Percentiles rank a stretch among this genome's conserved stretches.
Evolutionary conservation across 2,113 vertebrate genomes (phyloP).

Genomic region (Stegostoma tigrinum): DNA sequence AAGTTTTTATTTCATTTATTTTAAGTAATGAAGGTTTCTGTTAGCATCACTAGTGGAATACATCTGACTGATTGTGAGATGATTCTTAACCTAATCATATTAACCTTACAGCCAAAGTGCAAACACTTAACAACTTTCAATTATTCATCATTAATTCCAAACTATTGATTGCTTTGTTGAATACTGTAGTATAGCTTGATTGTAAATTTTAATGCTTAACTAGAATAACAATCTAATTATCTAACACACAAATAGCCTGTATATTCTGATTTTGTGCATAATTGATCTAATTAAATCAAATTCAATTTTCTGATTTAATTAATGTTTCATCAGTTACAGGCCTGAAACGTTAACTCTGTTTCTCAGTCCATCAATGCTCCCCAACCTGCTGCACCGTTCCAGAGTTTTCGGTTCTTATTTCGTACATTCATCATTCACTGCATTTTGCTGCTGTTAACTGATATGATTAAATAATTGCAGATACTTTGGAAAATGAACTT

Average conservation of each 20-base stretch:
- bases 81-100: background rate
- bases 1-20: background rate
- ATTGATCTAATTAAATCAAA: background rate
- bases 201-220: background rate
- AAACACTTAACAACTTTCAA: background rate
- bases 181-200: background rate
- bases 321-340: background rate
- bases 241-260: background rate
- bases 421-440: too few species aligned
- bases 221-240: slow-evolving; percentile 8
- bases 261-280: background rate
- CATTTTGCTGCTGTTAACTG: background rate
- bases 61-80: background rate
- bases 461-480: background rate
- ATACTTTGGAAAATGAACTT: background rate
- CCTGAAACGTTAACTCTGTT: too few species aligned
- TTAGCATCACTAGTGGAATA: background rate
- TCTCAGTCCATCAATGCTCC: too few species aligned
- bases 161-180: background rate
- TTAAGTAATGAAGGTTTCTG: background rate
- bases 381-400: too few species aligned
- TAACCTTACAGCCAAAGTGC: background rate
- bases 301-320: background rate
- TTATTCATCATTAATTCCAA: slow-evolving; percentile 4
- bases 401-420: too few species aligned